A percentile compares a stretch with the other conserved stretches of the same genome.
phyloP scores from a whole-genome alignment of 2,888 invertebrate species.

The Drosophila bunnanda region DNA sequence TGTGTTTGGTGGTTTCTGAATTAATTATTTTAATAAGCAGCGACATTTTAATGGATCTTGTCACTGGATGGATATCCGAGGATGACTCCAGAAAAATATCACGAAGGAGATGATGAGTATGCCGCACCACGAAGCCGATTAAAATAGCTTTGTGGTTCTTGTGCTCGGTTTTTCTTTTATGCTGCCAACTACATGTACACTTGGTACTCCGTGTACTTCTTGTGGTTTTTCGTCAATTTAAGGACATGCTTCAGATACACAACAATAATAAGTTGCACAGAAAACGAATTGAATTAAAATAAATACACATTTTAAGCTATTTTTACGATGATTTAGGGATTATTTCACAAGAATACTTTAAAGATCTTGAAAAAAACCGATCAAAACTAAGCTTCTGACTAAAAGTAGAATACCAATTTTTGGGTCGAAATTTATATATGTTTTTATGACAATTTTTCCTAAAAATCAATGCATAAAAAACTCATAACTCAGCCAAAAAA shows the following conservation, averaged over 20 bases:
- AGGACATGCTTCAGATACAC: neutral
- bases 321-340: neutral
- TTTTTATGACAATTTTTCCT: too few species aligned
- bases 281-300: neutral
- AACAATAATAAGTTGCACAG: neutral
- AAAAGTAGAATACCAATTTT: too few species aligned
- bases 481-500: too few species aligned
- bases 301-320: neutral
- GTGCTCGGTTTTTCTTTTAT: neutral
- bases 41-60: constrained; percentile 69
- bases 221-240: constrained; percentile 8
- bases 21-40: constrained; percentile 70
- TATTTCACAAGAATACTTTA: neutral
- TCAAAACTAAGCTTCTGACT: too few species aligned
- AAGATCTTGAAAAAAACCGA: neutral
- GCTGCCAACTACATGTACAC: constrained; percentile 9
- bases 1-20: constrained; percentile 55
- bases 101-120: constrained; percentile 8
- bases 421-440: too few species aligned
- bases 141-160: constrained; percentile 40
- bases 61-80: neutral
- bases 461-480: too few species aligned
- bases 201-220: constrained; percentile 8
- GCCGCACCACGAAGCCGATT: neutral
- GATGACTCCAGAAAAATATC: neutral